phyloP scores from a whole-genome alignment of 2,888 invertebrate species.

The Drosophila basisetae region DNA sequence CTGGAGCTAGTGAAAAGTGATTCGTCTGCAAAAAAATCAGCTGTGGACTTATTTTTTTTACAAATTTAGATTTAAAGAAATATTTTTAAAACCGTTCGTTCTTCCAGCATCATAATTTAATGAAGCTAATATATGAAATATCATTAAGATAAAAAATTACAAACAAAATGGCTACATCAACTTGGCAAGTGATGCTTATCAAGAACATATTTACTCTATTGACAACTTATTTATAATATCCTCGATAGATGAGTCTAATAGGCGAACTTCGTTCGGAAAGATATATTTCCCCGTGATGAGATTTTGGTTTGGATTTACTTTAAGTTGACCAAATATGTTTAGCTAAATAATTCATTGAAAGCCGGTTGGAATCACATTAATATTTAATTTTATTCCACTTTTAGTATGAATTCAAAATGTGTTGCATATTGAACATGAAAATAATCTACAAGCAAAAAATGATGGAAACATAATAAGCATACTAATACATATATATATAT shows the following conservation, averaged over 20 bases:
- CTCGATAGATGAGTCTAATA: background rate
- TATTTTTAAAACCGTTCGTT: background rate
- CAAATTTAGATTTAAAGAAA: background rate
- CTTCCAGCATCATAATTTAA: background rate
- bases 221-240: background rate
- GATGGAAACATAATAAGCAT: slow-evolving; percentile 53
- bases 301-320: background rate
- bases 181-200: background rate
- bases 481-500: slow-evolving; percentile 26
- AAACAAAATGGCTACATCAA: background rate
- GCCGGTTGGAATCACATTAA: slow-evolving; percentile 1
- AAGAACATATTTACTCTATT: background rate
- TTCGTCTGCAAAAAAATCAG: no score
- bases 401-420: slow-evolving; percentile 39
- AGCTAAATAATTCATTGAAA: background rate
- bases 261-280: background rate
- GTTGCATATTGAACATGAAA: slow-evolving; percentile 45
- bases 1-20: no score
- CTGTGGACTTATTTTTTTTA: background rate
- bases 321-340: background rate
- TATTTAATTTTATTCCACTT: slow-evolving; percentile 36
- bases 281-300: no score
- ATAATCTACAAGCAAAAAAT: slow-evolving; percentile 58
- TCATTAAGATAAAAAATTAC: no score
- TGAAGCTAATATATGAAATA: no score